Conservation (phyloP, 2,797 vertebrate genomes). For the Peromyscus melanophrys region DNA sequence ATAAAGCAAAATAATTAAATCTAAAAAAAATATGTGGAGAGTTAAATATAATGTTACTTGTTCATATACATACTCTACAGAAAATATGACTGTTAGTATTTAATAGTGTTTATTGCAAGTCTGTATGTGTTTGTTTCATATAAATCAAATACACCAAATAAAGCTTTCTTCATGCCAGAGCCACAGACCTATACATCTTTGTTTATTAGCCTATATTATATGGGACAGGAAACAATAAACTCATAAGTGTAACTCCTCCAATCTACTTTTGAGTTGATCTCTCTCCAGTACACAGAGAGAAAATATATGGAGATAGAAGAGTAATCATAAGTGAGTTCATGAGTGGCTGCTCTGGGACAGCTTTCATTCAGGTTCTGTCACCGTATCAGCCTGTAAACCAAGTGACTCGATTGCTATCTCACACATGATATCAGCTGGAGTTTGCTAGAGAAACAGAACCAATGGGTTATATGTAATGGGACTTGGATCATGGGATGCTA, state of each 20-base stretch:
- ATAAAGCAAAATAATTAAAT: not conserved
- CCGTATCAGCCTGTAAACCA: not conserved
- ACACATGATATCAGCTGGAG: not conserved
- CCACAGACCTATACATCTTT: not conserved
- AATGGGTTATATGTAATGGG: too few species aligned
- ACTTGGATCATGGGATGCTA: too few species aligned
- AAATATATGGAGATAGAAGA: not conserved
- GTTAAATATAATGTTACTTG: not conserved
- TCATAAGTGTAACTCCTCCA: not conserved
- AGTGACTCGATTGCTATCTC: not conserved
- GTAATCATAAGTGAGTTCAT: not conserved
- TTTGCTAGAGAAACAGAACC: not conserved
- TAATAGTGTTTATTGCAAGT: not conserved
- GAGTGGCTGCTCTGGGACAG: not conserved
- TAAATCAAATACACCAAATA: not conserved
- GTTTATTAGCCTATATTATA: not conserved
- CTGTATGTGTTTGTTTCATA: not conserved
- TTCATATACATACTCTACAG: not conserved
- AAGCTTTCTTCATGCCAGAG: not conserved
- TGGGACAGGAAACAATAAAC: not conserved
- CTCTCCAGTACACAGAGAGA: not conserved
- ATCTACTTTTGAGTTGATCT: not conserved
- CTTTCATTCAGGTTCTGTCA: not conserved
- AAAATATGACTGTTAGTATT: not conserved
- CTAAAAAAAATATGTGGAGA: not conserved